Evolutionary conservation across 1,140 invertebrate species (phyloP), one percentile per base, ranked within the genome.

Genomic region (Sarcophaga bullata): DNA sequence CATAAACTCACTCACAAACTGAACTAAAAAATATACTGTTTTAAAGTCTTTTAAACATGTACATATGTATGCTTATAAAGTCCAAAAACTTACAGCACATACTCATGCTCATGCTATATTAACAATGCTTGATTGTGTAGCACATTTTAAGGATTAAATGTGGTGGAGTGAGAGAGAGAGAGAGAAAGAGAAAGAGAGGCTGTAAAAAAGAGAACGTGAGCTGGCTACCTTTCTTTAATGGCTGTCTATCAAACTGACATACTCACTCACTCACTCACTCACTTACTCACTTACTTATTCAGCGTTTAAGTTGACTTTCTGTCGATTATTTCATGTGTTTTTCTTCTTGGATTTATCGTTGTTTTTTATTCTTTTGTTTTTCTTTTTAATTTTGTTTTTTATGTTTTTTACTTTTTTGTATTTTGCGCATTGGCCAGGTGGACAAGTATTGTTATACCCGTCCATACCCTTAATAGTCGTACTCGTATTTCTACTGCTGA

Each of bases 391-490:
- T 73, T 73, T 73, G 47, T 75, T 11, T 47, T 13, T 47, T 48
- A 15, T 75, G 4, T 2, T 46, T 46, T 47, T 73, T 37, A 46
- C 46, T 17, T 76, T 49, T 48, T 76, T 13, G 15, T 76, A 76
- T 76, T 76, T 76, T 76, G 73, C 73, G 73, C 73, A 76, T 76
- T 76, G 73, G 47, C 73, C 73, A 76, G 73, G 73, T 76, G 73
- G 47, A 76, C 73, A 47, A 76, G 73, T 76, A n/a, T 7, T 75
- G 10, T 7, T n/a, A 62, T 72, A 25, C 62, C 62, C 6, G 17
- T 25, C 17, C 62, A 19, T 11, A 25, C 17, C 62, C 62, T n/a
- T 72, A 9, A 75, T 76, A 48, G 73, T 76, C 48, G 48, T 76
- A 75, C 25, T 37, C 47, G 37, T 75, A 76, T 76, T 76, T 48